These are phyloP conservation scores for Fulmarus glacialis DNA, from an alignment of 2,113 vertebrate species.

Conservation along the genomic window DNA sequence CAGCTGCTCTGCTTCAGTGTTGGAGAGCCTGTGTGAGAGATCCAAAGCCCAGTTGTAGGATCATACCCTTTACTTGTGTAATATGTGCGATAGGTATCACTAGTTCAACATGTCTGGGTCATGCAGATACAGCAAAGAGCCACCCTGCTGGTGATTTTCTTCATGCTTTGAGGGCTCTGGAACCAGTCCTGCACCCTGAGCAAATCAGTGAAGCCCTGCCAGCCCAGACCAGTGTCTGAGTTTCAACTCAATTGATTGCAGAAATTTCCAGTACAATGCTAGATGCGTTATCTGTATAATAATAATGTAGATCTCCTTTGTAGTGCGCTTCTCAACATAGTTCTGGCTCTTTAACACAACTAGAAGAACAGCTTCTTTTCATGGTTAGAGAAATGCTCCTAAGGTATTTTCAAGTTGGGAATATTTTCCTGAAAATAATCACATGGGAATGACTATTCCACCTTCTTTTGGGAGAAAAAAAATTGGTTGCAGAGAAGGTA, in stretches of 20 bases:
- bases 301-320: background rate
- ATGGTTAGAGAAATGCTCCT: background rate
- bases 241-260: background rate
- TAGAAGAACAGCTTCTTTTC: background rate
- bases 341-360: background rate
- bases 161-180: background rate
- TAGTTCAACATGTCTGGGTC: background rate
- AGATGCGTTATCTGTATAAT: background rate
- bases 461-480: background rate
- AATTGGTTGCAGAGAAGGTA: background rate
- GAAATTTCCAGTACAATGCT: background rate
- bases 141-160: background rate
- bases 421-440: background rate
- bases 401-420: background rate
- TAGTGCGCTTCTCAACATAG: background rate
- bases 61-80: background rate
- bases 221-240: background rate
- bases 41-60: background rate
- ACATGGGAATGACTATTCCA: background rate
- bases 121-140: background rate
- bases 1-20: background rate
- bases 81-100: accelerated
- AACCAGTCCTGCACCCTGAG: background rate
- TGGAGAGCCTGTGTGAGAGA: background rate
- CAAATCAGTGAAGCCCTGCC: background rate